Conservation (phyloP, 2,113 vertebrate genomes). For the Phoxinus phoxinus region DNA sequence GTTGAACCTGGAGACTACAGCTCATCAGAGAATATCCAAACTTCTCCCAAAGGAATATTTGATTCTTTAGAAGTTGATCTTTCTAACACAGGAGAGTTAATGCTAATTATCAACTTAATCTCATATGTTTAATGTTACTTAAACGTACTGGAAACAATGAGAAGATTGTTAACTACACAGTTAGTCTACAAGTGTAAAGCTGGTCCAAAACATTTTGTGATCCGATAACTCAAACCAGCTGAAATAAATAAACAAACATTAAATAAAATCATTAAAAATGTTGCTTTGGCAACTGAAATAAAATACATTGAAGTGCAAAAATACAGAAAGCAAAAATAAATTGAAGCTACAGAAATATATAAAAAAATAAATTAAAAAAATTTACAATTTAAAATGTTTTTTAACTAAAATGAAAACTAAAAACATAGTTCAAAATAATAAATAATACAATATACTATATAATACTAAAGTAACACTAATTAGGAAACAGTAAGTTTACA, state of each 20-base stretch:
- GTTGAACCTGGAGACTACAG: slow-evolving; percentile 25
- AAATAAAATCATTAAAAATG: not conserved
- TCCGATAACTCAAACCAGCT: not conserved
- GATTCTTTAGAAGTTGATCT: not conserved
- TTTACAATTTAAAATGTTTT: not conserved
- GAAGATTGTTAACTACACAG: not conserved
- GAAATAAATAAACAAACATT: not conserved
- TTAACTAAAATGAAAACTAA: not conserved
- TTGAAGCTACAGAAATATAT: not conserved
- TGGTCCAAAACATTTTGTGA: not conserved
- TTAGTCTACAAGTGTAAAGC: not conserved
- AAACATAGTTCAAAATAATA: not conserved
- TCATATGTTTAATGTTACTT: not conserved
- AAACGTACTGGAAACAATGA: not conserved
- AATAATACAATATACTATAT: not conserved
- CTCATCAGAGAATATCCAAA: slow-evolving; percentile 29
- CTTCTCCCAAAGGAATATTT: not conserved
- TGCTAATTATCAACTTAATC: not conserved
- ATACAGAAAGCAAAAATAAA: not conserved
- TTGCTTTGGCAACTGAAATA: not conserved
- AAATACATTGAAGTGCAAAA: not conserved
- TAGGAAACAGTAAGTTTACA: not conserved
- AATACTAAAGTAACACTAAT: not conserved
- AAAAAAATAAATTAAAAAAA: not conserved
- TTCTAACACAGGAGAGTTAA: not conserved